Evolutionary conservation across 2,113 vertebrate species (phyloP), one percentile per base, ranked within the genome.

Genomic region (Sander vitreus): DNA sequence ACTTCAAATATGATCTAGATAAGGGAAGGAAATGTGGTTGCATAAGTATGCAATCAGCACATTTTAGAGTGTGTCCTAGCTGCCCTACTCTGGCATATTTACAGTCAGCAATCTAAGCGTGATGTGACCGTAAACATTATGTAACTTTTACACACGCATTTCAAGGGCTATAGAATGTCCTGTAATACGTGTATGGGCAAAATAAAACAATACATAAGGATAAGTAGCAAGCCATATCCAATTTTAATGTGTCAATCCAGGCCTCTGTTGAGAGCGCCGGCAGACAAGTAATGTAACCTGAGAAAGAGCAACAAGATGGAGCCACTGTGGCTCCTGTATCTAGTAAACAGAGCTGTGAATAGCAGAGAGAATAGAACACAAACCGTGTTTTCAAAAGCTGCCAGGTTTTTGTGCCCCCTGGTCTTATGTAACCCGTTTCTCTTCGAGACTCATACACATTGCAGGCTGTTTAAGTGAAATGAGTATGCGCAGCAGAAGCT

Each of bases 311-410:
- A 57, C 27, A 23, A 76, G 59, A 60, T 70, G 74, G 80, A 84
- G 78, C 84, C 92, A 81, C 45, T 76, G 64, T n/a, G 13, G 80
- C 77, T 79, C 64, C 70, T 78, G 81, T 89, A 77, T 88, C 89
- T 82, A 76, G 85, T 92, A 83, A 93, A 94, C 86, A 92, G 85
- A 90, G 84, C 76, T n/a, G 64, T 59, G 67, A 89, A 84, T 57
- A 66, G 74, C 72, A 15, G 87, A 80, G 80, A 86, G 75, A 85
- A 79, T 2, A 63, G 57, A 85, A 80, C 63, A 85, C 88, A 91
- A 88, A 89, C 81, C 72, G 60, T 57, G 53, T 78, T 80, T 66
- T 81, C 71, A 6, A 68, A 21, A 48, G 71, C 69, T 76, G 66
- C 50, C 76, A 71, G 68, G 68, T 5, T 74, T 86, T 73, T 66